A percentile compares a stretch with the other conserved stretches of the same genome.
phyloP scores from a whole-genome alignment of 1,140 invertebrate species.

The Artemia franciscana region DNA sequence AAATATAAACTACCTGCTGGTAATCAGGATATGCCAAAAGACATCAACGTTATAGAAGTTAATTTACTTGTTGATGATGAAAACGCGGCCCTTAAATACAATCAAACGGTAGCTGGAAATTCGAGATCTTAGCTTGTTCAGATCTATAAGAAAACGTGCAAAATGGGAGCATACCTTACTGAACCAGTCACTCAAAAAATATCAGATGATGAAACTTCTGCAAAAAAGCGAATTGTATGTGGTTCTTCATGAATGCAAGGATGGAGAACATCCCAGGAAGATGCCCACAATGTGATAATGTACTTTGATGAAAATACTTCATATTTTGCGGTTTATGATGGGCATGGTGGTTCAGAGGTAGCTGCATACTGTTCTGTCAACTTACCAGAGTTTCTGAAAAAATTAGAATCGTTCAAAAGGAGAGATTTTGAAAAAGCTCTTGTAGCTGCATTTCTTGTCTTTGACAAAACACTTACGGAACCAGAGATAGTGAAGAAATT shows the following conservation, averaged over 20 bases:
- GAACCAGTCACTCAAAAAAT: not conserved
- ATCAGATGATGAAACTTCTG: not conserved
- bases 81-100: no score
- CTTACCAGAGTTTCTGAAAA: conserved; percentile 70
- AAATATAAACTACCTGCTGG: no score
- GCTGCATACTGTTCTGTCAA: conserved; percentile 68
- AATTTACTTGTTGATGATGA: no score
- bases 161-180: not conserved
- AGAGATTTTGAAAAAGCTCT: no score
- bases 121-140: no score
- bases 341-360: conserved; percentile 86
- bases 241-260: not conserved
- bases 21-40: no score
- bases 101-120: no score
- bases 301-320: conserved; percentile 69
- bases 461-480: no score
- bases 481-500: no score
- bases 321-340: conserved; percentile 92
- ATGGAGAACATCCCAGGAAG: not conserved
- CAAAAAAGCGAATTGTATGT: not conserved
- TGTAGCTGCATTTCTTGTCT: no score
- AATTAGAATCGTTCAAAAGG: conserved; percentile 43
- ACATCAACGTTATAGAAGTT: no score
- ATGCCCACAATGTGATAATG: conserved; percentile 78
- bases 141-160: no score